A percentile compares a stretch with the other conserved stretches of the same genome.
phyloP scores from a whole-genome alignment of 2,113 vertebrate species.

The Orycteropus afer region DNA sequence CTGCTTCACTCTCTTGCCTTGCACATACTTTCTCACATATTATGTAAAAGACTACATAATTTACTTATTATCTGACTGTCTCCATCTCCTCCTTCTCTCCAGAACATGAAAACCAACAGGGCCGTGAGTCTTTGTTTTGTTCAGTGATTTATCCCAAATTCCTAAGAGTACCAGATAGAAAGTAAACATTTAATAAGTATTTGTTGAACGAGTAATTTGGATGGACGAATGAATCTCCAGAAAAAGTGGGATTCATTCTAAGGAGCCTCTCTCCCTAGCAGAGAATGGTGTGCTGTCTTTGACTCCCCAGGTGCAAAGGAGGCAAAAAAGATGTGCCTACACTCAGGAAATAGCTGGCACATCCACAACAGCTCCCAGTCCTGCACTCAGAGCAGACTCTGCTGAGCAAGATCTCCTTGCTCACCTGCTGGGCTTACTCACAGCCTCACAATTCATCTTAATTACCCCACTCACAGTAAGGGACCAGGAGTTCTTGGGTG shows the following conservation, averaged over 20 bases:
- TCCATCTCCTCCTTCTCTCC: background rate
- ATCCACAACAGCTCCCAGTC: background rate
- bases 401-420: background rate
- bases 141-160: background rate
- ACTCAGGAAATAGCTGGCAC: background rate
- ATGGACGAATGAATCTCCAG: background rate
- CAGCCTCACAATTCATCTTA: background rate
- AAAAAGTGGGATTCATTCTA: background rate
- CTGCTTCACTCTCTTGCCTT: too few relatives aligned
- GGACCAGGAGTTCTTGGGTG: too few relatives aligned
- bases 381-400: background rate
- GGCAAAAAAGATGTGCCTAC: background rate
- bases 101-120: background rate
- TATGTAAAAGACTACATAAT: too few relatives aligned
- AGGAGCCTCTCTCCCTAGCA: background rate
- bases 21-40: background rate
- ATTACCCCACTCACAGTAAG: too few relatives aligned
- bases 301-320: background rate
- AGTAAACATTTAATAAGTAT: background rate
- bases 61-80: background rate
- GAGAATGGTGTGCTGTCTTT: background rate
- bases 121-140: background rate
- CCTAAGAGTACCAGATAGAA: background rate
- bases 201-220: background rate
- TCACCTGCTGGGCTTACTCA: accelerated